Percentiles rank a stretch among this genome's conserved stretches.
These are phyloP conservation scores for Neotoma lepida DNA, from an alignment of 2,113 vertebrate genomes.

Conservation along the genomic window DNA sequence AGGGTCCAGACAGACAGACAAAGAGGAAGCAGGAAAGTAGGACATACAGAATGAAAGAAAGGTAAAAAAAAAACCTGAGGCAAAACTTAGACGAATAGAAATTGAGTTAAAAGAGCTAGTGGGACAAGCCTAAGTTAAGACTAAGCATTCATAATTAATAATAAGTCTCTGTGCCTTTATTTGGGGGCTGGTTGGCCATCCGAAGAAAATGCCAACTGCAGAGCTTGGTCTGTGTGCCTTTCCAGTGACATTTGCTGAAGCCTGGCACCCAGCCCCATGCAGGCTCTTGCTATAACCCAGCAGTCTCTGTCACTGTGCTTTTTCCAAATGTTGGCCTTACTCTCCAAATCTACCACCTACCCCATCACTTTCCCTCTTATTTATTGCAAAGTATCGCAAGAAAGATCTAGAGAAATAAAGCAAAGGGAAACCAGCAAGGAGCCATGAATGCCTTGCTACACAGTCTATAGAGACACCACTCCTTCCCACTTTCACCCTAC, in stretches of 20 bases:
- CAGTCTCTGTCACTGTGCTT: background rate
- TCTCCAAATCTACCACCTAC: background rate
- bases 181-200: background rate
- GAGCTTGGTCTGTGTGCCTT: background rate
- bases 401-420: background rate
- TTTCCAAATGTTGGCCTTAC: background rate
- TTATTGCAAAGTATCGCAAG: background rate
- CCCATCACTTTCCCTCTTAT: background rate
- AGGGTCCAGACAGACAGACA: background rate
- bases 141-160: background rate
- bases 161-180: background rate
- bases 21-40: background rate
- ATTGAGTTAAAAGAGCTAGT: background rate
- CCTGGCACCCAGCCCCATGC: background rate
- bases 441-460: background rate
- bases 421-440: background rate
- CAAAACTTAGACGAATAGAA: background rate
- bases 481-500: background rate
- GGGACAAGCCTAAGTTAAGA: background rate
- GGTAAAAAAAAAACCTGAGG: background rate
- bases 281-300: background rate
- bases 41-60: background rate
- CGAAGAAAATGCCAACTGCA: background rate
- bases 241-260: background rate
- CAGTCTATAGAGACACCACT: background rate